These are phyloP conservation scores for Camponotus floridanus DNA, from an alignment of 1,140 invertebrate species.

Conservation along the genomic window DNA sequence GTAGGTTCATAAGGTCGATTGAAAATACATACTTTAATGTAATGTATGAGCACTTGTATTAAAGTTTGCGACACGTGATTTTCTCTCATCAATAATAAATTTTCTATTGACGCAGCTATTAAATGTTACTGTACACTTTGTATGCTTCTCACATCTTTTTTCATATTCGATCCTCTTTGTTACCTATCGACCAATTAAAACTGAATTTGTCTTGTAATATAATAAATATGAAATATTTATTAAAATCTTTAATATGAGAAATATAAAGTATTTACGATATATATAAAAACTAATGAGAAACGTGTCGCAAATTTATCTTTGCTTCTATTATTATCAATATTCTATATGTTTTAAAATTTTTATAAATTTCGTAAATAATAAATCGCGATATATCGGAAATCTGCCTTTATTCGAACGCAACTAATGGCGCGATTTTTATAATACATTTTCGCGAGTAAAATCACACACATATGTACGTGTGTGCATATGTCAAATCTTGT, in stretches of 20 bases:
- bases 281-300: not conserved
- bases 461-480: not conserved
- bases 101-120: not conserved
- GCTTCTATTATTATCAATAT: not conserved
- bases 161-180: not conserved
- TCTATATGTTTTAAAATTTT: not conserved
- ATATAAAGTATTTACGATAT: not conserved
- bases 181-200: not conserved
- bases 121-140: constrained; percentile 1
- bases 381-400: not conserved
- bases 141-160: not conserved
- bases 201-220: not conserved
- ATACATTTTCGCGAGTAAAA: constrained; percentile 4
- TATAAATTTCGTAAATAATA: not conserved
- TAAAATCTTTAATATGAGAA: not conserved
- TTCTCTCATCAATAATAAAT: constrained; percentile 14
- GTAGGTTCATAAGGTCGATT: not conserved
- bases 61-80: not conserved
- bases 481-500: not conserved
- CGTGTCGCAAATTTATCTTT: not conserved
- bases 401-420: not conserved
- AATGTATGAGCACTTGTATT: constrained; percentile 10
- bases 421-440: not conserved
- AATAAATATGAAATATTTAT: not conserved
- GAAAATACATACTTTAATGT: not conserved